These are phyloP conservation scores for Leucoraja erinaceus DNA, from an alignment of 2,113 vertebrate genomes.

Conservation along the genomic window DNA sequence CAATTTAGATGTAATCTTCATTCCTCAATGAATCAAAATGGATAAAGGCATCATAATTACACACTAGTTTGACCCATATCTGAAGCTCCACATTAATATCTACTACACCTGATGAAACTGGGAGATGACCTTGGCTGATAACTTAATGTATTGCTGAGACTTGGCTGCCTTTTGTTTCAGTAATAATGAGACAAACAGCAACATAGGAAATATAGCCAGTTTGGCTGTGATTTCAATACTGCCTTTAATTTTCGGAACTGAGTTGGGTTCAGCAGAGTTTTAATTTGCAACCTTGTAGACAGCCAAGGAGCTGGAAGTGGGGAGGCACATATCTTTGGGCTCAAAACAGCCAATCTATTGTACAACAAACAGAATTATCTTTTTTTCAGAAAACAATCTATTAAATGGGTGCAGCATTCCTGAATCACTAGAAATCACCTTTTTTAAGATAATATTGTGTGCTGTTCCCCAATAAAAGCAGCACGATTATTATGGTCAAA, in stretches of 20 bases:
- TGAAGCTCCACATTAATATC: neutral
- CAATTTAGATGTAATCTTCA: neutral
- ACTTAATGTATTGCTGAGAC: neutral
- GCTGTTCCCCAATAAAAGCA: neutral
- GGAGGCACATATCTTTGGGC: no score
- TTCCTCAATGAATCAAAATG: neutral
- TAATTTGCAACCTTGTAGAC: no score
- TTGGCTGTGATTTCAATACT: neutral
- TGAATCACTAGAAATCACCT: neutral
- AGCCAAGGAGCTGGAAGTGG: no score
- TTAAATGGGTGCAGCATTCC: neutral
- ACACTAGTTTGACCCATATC: neutral
- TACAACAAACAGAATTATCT: no score
- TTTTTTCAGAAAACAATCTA: no score
- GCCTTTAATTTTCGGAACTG: neutral
- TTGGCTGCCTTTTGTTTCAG: neutral
- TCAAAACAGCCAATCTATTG: no score
- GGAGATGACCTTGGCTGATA: neutral
- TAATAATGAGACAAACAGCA: neutral
- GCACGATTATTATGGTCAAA: neutral
- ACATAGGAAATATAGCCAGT: neutral
- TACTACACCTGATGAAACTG: neutral
- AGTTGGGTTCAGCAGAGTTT: neutral
- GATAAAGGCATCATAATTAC: neutral
- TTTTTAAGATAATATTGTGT: neutral